A percentile compares a stretch with the other conserved stretches of the same genome.
Evolutionary conservation across 2,113 vertebrate species (phyloP).

Genomic region (Promerops cafer): DNA sequence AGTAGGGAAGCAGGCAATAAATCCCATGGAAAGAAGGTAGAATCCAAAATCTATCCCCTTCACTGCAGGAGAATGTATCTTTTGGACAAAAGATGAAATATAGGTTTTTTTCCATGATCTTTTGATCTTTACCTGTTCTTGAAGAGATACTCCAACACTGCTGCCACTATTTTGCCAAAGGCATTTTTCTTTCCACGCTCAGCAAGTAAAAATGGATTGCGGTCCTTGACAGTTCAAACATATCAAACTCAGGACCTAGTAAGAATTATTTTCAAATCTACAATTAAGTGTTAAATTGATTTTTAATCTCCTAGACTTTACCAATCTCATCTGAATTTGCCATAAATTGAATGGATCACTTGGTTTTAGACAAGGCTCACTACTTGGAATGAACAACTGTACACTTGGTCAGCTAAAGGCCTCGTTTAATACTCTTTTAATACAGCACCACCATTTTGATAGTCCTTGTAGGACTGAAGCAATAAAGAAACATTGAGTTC

Average conservation of each 20-base stretch:
- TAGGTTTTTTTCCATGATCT: not conserved
- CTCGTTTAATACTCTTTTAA: not conserved
- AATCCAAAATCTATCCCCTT: not conserved
- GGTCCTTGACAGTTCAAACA: not conserved
- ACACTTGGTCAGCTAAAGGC: not conserved
- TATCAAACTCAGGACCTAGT: not conserved
- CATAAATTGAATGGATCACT: not conserved
- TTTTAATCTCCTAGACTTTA: not conserved
- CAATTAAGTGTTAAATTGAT: not conserved
- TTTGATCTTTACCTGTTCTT: not conserved
- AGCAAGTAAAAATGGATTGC: not conserved
- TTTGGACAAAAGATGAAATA: not conserved
- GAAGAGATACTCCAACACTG: not conserved
- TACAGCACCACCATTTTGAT: not conserved
- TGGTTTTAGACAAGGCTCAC: not conserved
- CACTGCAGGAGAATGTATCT: not conserved
- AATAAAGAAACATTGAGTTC: not conserved
- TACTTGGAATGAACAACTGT: not conserved
- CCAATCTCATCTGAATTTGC: not conserved
- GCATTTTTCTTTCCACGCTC: not conserved
- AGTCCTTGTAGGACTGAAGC: not conserved
- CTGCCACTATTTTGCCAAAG: not conserved
- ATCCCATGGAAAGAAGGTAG: not conserved
- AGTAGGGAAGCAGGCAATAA: not conserved
- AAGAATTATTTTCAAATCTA: not conserved